Evolutionary conservation across 2,113 vertebrate species (phyloP).

Genomic region (Argyrosomus japonicus): DNA sequence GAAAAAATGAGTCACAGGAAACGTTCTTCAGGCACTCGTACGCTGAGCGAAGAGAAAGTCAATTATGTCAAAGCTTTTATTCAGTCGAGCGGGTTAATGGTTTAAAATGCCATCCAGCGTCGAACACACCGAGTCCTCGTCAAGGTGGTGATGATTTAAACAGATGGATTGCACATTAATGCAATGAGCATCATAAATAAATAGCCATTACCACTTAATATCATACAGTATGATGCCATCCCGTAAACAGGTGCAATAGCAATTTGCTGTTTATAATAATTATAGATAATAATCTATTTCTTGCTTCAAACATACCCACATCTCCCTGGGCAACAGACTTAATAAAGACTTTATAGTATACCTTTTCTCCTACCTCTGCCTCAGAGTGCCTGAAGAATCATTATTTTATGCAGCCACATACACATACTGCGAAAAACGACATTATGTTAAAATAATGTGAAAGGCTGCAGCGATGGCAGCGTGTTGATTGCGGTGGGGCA

Average conservation of each 20-base stretch:
- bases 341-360: not conserved
- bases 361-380: not conserved
- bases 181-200: not conserved
- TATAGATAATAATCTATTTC: not conserved
- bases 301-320: too few species aligned
- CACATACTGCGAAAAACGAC: too few species aligned
- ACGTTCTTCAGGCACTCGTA: not conserved
- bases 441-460: too few species aligned
- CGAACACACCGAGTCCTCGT: too few species aligned
- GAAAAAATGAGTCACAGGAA: not conserved
- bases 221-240: not conserved
- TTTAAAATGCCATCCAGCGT: not conserved
- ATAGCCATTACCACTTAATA: not conserved
- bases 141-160: too few species aligned
- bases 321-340: not conserved
- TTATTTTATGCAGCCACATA: too few species aligned
- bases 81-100: not conserved
- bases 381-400: not conserved
- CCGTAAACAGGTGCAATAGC: too few species aligned
- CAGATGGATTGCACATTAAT: not conserved
- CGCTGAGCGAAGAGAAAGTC: not conserved
- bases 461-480: too few species aligned
- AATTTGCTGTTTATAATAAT: not conserved
- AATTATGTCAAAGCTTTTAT: slow-evolving; percentile 9
- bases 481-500: too few species aligned